Evolutionary conservation across 2,113 vertebrate genomes (phyloP), one percentile per base, ranked within the genome.

Genomic region (Forbesichthys papilliferus): DNA sequence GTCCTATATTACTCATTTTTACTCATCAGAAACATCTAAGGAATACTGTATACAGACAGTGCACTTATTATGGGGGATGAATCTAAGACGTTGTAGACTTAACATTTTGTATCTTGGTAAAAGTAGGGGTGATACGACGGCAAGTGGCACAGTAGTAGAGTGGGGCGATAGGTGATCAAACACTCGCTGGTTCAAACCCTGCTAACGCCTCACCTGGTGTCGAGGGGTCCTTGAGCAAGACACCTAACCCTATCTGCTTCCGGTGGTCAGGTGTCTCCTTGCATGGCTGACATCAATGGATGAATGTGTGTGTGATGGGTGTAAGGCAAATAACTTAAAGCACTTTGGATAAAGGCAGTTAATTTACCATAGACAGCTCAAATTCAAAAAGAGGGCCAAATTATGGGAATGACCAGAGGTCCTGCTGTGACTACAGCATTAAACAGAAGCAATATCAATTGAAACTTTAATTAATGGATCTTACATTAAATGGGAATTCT

Each of bases 401-500:
- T 61, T 69, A 61, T 60, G 20, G 55, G 11, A 16, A 61, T 64
- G 84, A 87, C 84, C 86, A 82, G 61, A 75, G 20, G 61, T 70
- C 85, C 83, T 59, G 79, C 87, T 89, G 89, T 56, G 88, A 75
- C 75, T 71, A 8, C 83, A 85, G 86, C 76, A 12, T 69, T 78
- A 78, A 71, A 64, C 51, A 64, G 71, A 75, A 69, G 73, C 73
- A 52, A 80, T 79, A 84, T 90, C 80, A 86, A 80, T 85, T 67
- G 77, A 18, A 73, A 69, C 63, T 66, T 71, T 75, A 54, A 60
- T 87, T 85, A 90, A 73, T 83, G 73, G 71, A 67, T 75, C 67
- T 62, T 48, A 36, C 68, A 67, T 54, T n/a, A 36, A 11, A 71
- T 68, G 57, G 5, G 46, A 72, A 69, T 75, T 81, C 47, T 52